Percentiles rank a stretch among this genome's conserved stretches.
Conservation (phyloP, 2,113 vertebrate genomes). For the Dasyornis broadbenti region DNA sequence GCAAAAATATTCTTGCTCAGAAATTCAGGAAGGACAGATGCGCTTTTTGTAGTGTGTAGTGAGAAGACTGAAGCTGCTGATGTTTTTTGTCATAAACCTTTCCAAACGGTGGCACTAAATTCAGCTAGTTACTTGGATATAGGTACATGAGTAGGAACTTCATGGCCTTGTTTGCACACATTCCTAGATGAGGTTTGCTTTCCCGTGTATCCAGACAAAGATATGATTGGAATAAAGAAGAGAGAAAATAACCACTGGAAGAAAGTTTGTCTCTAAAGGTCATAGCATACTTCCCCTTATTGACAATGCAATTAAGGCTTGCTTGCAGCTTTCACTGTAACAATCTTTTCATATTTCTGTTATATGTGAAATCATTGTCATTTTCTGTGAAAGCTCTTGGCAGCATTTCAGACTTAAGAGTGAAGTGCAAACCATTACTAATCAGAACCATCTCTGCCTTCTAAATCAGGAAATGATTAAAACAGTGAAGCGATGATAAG, state of each 20-base stretch:
- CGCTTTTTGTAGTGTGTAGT: background rate
- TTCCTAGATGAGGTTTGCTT: background rate
- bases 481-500: background rate
- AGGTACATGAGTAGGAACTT: background rate
- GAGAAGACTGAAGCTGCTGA: background rate
- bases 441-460: background rate
- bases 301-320: background rate
- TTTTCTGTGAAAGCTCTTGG: background rate
- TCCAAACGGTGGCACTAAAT: background rate
- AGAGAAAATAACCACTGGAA: accelerated
- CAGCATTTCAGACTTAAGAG: background rate
- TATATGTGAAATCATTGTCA: background rate
- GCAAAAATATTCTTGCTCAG: background rate
- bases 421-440: background rate
- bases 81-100: background rate
- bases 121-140: background rate
- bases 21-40: background rate
- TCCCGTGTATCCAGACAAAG: background rate
- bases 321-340: background rate
- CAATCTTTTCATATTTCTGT: background rate
- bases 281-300: background rate
- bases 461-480: background rate
- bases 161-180: background rate
- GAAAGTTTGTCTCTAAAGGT: background rate
- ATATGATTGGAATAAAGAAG: background rate